phyloP scores from a whole-genome alignment of 2,113 vertebrate species.

The Cyprinodon variegatus region DNA sequence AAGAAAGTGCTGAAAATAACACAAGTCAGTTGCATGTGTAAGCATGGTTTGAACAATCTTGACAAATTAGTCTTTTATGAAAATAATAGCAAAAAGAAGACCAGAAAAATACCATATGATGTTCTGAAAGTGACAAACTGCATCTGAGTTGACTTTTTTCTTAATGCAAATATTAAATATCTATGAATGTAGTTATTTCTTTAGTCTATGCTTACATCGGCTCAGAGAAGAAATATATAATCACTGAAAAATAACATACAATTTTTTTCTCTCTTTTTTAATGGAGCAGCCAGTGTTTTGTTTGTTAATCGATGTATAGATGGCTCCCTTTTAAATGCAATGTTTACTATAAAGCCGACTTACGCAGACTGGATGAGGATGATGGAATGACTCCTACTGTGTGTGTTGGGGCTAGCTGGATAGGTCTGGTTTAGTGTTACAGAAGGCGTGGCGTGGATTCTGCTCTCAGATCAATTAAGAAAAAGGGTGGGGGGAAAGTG shows the following conservation, averaged over 20 bases:
- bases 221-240: no score
- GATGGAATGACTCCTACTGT: conserved; percentile 44
- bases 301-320: neutral
- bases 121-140: no score
- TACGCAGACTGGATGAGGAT: conserved; percentile 53
- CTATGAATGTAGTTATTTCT: neutral
- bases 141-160: no score
- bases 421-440: conserved; percentile 72
- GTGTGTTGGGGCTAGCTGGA: conserved; percentile 63
- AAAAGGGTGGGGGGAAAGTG: conserved; percentile 41
- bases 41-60: no score
- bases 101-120: no score
- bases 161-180: neutral
- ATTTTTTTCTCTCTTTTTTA: neutral
- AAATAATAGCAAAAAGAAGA: no score
- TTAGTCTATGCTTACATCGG: neutral
- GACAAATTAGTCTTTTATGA: no score
- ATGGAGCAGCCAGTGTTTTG: neutral
- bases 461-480: conserved; percentile 73
- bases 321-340: conserved; percentile 32
- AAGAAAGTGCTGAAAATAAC: no score
- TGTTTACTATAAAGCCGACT: conserved; percentile 56
- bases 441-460: conserved; percentile 64
- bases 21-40: no score
- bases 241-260: neutral